phyloP scores from a whole-genome alignment of 2,888 invertebrate genomes.

The Hemicrepidius hirtus region DNA sequence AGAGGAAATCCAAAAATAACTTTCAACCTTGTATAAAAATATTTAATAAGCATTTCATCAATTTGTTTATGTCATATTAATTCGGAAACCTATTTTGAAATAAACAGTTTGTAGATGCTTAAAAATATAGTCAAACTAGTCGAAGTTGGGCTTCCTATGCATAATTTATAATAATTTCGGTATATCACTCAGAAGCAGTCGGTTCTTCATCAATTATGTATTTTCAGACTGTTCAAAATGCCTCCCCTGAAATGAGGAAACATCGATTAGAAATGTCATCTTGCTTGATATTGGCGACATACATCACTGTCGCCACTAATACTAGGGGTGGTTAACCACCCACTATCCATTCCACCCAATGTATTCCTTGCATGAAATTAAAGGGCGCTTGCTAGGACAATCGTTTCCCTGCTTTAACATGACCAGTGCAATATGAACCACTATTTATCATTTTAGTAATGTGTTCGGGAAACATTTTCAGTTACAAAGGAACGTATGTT shows the following conservation, averaged over 20 bases:
- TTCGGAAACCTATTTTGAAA: no score
- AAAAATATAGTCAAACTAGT: no score
- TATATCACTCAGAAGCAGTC: conserved; percentile 28
- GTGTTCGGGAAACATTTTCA: no score
- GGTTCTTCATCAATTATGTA: conserved; percentile 56
- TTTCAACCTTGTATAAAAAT: no score
- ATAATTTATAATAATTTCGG: conserved; percentile 17
- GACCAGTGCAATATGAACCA: no score
- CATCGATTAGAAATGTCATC: conserved; percentile 66
- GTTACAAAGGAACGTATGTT: no score
- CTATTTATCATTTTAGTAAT: no score
- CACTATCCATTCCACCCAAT: conserved; percentile 40
- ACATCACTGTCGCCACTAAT: conserved; percentile 66
- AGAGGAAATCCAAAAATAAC: no score
- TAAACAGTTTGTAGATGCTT: no score
- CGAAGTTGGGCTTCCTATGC: not conserved
- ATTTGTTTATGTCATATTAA: no score
- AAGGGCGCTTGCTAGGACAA: not conserved
- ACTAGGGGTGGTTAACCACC: conserved; percentile 59
- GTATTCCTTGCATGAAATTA: conserved; percentile 9
- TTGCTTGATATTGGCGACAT: conserved; percentile 67
- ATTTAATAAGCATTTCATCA: no score
- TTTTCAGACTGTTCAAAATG: conserved; percentile 53
- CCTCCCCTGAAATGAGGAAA: conserved; percentile 43
- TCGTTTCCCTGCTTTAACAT: no score